phyloP scores from a whole-genome alignment of 2,113 vertebrate species.

The Psittacara wagleri region DNA sequence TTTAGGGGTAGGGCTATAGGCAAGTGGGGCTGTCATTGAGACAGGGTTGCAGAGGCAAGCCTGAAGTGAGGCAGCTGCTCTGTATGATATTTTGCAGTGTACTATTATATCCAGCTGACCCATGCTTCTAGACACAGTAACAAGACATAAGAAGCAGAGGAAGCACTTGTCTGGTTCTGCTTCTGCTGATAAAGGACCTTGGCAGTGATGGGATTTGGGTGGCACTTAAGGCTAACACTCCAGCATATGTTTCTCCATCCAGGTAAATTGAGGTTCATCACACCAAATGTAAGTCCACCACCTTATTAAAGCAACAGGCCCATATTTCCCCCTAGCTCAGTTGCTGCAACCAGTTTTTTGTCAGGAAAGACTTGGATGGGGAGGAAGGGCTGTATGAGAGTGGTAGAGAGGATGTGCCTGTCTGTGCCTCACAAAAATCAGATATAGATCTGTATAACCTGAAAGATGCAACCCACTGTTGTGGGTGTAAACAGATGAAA shows the following conservation, averaged over 20 bases:
- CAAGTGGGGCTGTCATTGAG: background rate
- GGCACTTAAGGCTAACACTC: background rate
- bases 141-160: background rate
- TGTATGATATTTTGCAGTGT: background rate
- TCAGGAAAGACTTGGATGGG: background rate
- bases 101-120: background rate
- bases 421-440: background rate
- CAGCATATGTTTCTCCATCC: background rate
- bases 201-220: background rate
- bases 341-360: background rate
- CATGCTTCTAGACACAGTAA: background rate
- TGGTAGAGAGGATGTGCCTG: background rate
- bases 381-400: background rate
- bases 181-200: background rate
- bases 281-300: background rate
- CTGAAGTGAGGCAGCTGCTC: background rate
- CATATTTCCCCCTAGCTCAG: background rate
- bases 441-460: background rate
- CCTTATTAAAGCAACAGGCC: background rate
- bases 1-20: background rate
- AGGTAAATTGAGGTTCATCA: background rate
- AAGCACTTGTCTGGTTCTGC: fast-evolving
- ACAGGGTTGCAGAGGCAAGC: background rate
- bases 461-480: background rate
- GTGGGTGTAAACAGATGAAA: background rate